These are phyloP conservation scores for Ancistrus triradiatus DNA, from an alignment of 2,113 vertebrate genomes.

Conservation along the genomic window DNA sequence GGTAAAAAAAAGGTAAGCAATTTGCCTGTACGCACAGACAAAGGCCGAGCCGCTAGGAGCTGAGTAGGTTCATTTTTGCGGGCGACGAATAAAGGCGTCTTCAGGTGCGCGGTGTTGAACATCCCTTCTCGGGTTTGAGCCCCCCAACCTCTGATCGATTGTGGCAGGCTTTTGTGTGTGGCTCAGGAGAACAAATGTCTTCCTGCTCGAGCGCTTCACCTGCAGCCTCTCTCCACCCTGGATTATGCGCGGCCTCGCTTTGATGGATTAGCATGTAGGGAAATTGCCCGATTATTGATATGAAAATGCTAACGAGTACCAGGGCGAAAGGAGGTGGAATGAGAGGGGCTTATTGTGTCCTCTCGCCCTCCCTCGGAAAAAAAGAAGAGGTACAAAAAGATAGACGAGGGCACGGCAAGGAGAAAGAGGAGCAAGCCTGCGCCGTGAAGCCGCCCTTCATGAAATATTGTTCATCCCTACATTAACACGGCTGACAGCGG, in stretches of 20 bases:
- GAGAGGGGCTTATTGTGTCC: constrained; percentile 74
- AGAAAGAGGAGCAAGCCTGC: constrained; percentile 63
- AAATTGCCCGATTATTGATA: constrained; percentile 99
- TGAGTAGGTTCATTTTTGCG: constrained; percentile 73
- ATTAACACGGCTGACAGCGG: constrained; percentile 80
- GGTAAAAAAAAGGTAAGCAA: constrained; percentile 62
- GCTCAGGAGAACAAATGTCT: constrained; percentile 89
- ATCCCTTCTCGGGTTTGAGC: constrained; percentile 57
- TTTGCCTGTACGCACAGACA: constrained; percentile 68
- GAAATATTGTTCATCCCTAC: constrained; percentile 82
- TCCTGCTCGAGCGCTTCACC: constrained; percentile 85
- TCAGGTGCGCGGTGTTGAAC: constrained; percentile 65
- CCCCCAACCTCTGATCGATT: constrained; percentile 88
- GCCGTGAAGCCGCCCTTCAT: constrained; percentile 77
- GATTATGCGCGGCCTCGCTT: constrained; percentile 93
- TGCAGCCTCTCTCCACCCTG: constrained; percentile 75
- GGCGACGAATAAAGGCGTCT: constrained; percentile 73
- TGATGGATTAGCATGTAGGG: constrained; percentile 98
- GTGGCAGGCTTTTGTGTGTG: constrained; percentile 84
- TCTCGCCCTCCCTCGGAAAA: constrained; percentile 71
- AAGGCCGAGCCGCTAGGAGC: constrained; percentile 63
- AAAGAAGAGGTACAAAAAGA: constrained; percentile 79
- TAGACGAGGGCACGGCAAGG: constrained; percentile 66
- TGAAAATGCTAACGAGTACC: constrained; percentile 89
- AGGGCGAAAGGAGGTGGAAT: constrained; percentile 68